Evolutionary conservation across 2,113 vertebrate genomes (phyloP), one percentile per base, ranked within the genome.

Genomic region (Anoplopoma fimbria): DNA sequence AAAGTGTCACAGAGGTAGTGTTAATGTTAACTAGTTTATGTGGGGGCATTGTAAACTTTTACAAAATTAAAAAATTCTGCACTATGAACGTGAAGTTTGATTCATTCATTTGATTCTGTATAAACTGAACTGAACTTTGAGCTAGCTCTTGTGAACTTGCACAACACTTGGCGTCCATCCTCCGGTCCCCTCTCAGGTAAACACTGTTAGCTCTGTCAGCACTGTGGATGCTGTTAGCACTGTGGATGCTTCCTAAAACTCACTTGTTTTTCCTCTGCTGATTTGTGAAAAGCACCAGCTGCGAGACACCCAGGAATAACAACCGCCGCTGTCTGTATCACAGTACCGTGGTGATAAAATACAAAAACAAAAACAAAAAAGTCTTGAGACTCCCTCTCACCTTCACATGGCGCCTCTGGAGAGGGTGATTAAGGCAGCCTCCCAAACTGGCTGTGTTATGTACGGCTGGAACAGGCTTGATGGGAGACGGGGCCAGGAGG

Each of bases 381-480:
- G n/a, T 68, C 36, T 53, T 69, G 49, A 65, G 73, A 58, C 65
- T 69, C 6, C 13, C 67, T 60, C 60, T 83, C 84, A 85, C 76
- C 72, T 85, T 82, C 74, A 57, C 60, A 47, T 53, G 69, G 58
- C 2, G 13, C 76, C 78, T 74, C 79, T 81, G 57, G 79, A 88
- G 85, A 80, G 76, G 51, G 68, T 81, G 83, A 92, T 90, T 88
- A 91, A 84, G 67, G 78, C 69, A 72, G 67, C 79, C 55, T 85
- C 81, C 25, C 75, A 72, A 58, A 51, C 80, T 49, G 69, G 47
- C 71, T 79, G 62, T 55, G 60, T 73, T 47, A 77, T 70, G 80
- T 34, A 34, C 38, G 62, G 64, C 77, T 69, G 58, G 70, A 79
- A 77, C 67, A 65, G 73, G 49, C 40, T 23, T 76, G 87, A 88